Evolutionary conservation across 2,113 vertebrate genomes (phyloP).

Genomic region (Megaptera novaeangliae): DNA sequence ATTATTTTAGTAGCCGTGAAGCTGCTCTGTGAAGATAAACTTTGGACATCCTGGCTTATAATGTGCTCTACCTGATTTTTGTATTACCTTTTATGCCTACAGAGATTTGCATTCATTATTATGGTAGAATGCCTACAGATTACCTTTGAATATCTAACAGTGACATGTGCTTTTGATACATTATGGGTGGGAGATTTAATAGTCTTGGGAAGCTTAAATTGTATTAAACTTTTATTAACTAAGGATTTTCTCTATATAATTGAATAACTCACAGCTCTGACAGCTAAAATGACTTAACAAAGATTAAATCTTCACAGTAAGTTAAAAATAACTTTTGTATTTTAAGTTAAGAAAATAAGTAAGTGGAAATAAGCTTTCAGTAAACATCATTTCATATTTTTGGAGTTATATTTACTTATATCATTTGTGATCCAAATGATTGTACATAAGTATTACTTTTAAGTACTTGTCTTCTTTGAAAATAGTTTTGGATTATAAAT

Average conservation of each 20-base stretch:
- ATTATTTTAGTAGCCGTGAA: conserved; percentile 40
- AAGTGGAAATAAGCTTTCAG: conserved; percentile 39
- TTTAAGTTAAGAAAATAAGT: background rate
- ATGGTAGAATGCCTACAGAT: conserved; percentile 72
- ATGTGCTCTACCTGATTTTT: conserved; percentile 57
- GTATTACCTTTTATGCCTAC: conserved; percentile 69
- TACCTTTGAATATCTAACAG: conserved; percentile 74
- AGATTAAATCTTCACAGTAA: conserved; percentile 69
- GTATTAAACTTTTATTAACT: conserved; percentile 78
- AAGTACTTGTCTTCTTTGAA: background rate
- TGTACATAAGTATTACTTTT: background rate
- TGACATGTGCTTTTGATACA: conserved; percentile 72
- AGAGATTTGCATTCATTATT: conserved; percentile 77
- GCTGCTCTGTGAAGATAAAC: conserved; percentile 69
- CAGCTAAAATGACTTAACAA: conserved; percentile 66
- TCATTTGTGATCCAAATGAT: background rate
- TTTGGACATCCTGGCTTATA: conserved; percentile 48
- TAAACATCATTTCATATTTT: background rate
- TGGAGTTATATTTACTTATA: background rate
- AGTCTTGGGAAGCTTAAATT: conserved; percentile 73
- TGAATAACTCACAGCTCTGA: conserved; percentile 74
- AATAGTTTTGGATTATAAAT: conserved; percentile 2
- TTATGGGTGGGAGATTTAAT: conserved; percentile 75
- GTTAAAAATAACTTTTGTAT: conserved; percentile 57
- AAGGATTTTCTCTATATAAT: conserved; percentile 74